Base-by-base conservation (phyloP, 2,888 invertebrate species). In the Caradrina kadenii region DNA sequence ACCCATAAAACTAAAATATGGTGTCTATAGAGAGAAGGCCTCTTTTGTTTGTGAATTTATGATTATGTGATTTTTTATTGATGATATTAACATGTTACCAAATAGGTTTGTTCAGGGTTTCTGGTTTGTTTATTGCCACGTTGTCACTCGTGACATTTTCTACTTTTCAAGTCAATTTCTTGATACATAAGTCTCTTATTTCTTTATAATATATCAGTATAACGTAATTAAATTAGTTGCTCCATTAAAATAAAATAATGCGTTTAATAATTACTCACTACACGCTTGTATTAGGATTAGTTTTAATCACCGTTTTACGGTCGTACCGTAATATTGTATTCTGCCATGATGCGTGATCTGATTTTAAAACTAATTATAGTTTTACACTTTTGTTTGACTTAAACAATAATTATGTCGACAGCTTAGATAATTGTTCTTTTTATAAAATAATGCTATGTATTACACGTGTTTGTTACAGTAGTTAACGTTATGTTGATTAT, bases 331-430 rank as follows among this genome's bases (percentile, higher is more conserved):
- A 56, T 35, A 50, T 64, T 42, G 21, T 58, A 35, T 48, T 35
- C 6, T 56, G 17, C 22, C 3, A 0, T 53, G 35, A 54, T 55
- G 67, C 53, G 58, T 63, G 79, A 22, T 53, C 21, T 26, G 48
- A 59, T 73, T 66, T 73, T 63, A 73, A 50, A 84, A 80, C 80
- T 63, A 77, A 82, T 80, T 73, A 64, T 10, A 48, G 67, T 72
- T 80, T 75, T 55, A 78, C 62, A 73, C 55, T 62, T 73, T 82
- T 77, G 77, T 77, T 84, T 45, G 13, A 71, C 67, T 68, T n/a
- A 49, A 59, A 61, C 63, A 63, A 62, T 66, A 72, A 73, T 73
- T 49, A 70, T 19, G 53, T 56, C 35, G 39, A 61, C n/a, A n/a
- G n/a, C n/a, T n/a, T n/a, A n/a, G n/a, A n/a, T 59, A 58, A 69